These are phyloP conservation scores for Caenorhabditis wallacei DNA, from an alignment of 2,888 invertebrate species.

Conservation along the genomic window DNA sequence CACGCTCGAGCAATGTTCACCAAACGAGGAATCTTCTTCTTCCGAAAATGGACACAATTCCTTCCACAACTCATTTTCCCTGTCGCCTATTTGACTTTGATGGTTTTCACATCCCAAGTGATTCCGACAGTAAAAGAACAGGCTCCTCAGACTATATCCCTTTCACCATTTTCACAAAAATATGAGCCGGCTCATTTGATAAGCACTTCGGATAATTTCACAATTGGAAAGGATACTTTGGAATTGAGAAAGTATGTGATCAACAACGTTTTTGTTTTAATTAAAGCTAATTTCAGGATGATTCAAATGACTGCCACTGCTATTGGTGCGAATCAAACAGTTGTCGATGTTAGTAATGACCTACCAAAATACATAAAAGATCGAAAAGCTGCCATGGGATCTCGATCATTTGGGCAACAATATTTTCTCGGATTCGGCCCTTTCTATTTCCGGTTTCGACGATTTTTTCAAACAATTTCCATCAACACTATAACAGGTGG, in stretches of 20 bases:
- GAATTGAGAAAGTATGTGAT: constrained; percentile 10
- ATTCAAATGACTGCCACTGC: constrained; percentile 32
- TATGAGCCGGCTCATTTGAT: constrained; percentile 47
- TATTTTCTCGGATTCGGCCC: too few relatives aligned
- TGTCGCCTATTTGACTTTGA: constrained; percentile 66
- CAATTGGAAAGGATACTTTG: neutral
- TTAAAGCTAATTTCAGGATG: constrained; percentile 42
- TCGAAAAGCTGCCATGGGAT: constrained; percentile 58
- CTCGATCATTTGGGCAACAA: constrained; percentile 17
- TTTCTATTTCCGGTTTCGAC: too few relatives aligned
- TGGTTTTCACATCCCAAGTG: constrained; percentile 66
- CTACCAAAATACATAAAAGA: constrained; percentile 40
- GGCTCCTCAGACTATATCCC: constrained; percentile 54
- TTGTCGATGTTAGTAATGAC: constrained; percentile 30
- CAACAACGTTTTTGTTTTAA: too few relatives aligned
- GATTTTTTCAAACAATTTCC: too few relatives aligned
- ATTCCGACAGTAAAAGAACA: constrained; percentile 69
- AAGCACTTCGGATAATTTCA: constrained; percentile 7
- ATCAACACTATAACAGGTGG: too few relatives aligned
- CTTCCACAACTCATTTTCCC: constrained; percentile 78
- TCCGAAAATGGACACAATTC: constrained; percentile 78
- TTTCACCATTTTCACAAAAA: constrained; percentile 52
- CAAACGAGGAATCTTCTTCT: constrained; percentile 77
- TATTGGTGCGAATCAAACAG: constrained; percentile 41
- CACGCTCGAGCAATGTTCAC: constrained; percentile 78